These are phyloP conservation scores for Himalopsyche kuldschensis DNA, from an alignment of 2,888 invertebrate species.

Conservation along the genomic window DNA sequence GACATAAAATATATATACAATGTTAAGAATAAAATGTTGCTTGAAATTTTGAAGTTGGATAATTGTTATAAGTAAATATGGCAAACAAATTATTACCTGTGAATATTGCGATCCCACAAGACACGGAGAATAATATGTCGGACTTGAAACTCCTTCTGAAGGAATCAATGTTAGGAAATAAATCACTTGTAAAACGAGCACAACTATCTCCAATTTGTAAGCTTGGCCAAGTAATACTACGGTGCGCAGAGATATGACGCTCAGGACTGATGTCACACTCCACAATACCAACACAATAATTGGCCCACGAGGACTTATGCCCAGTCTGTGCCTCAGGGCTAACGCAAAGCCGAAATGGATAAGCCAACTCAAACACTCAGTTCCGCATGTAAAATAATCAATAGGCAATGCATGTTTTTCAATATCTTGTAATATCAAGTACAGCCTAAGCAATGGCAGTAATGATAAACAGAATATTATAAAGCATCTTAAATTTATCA, in stretches of 20 bases:
- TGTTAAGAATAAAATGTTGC: too few relatives aligned
- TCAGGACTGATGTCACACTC: conserved; percentile 68
- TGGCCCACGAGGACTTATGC: conserved; percentile 75
- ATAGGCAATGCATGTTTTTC: conserved; percentile 61
- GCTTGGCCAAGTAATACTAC: conserved; percentile 57
- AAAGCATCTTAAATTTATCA: conserved; percentile 67
- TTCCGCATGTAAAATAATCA: conserved; percentile 71
- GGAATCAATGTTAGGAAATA: conserved; percentile 76
- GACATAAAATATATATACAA: too few relatives aligned
- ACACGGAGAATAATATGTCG: conserved; percentile 55
- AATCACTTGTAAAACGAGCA: conserved; percentile 64
- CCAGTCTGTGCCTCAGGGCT: conserved; percentile 66
- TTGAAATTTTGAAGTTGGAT: background rate
- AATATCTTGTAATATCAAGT: conserved; percentile 61
- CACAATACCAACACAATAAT: conserved; percentile 68
- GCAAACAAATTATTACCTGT: too few relatives aligned
- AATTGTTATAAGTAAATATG: background rate
- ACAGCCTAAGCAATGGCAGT: conserved; percentile 70
- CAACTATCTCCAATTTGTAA: conserved; percentile 64
- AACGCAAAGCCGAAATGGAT: conserved; percentile 77
- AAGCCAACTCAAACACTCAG: conserved; percentile 78
- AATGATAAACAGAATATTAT: conserved; percentile 65
- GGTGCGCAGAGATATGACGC: conserved; percentile 70
- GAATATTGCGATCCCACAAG: conserved; percentile 57
- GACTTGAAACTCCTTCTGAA: conserved; percentile 54